Percentiles rank a stretch among this genome's conserved stretches.
Conservation (phyloP, 2,888 invertebrate species). For the Serrognathus titanus region DNA sequence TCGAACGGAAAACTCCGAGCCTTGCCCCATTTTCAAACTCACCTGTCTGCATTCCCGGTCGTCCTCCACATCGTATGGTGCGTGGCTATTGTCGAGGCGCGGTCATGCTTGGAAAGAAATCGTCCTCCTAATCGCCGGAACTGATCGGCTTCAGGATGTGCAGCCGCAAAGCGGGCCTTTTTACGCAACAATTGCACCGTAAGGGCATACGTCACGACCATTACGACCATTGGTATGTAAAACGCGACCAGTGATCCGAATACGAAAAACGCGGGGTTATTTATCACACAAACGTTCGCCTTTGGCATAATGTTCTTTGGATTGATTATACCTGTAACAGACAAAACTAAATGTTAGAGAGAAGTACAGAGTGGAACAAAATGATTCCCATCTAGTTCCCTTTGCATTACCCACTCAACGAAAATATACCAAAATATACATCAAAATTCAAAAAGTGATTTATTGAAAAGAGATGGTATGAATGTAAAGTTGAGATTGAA, state of each 20-base stretch:
- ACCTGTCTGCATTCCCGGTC: constrained; percentile 42
- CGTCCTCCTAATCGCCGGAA: constrained; percentile 54
- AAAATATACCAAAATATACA: too few species aligned
- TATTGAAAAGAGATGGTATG: too few species aligned
- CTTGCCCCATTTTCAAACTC: not conserved
- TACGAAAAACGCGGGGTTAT: constrained; percentile 82
- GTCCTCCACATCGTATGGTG: constrained; percentile 45
- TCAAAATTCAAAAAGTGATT: too few species aligned
- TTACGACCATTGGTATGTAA: constrained; percentile 92
- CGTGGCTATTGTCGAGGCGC: constrained; percentile 35
- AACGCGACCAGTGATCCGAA: constrained; percentile 92
- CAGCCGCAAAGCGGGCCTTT: constrained; percentile 71
- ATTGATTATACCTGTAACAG: constrained; percentile 66
- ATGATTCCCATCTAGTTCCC: too few species aligned
- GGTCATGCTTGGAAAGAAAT: constrained; percentile 38
- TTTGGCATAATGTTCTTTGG: constrained; percentile 77
- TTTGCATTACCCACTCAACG: too few species aligned
- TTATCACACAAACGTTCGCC: constrained; percentile 73
- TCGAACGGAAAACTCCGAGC: too few species aligned
- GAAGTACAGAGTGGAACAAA: too few species aligned
- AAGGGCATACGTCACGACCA: constrained; percentile 88
- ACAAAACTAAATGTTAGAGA: not conserved
- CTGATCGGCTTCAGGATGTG: constrained; percentile 60
- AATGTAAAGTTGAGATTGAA: too few species aligned
- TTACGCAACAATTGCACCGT: constrained; percentile 83